These are phyloP conservation scores for Halictus rubicundus DNA, from an alignment of 1,140 invertebrate species.

Conservation along the genomic window DNA sequence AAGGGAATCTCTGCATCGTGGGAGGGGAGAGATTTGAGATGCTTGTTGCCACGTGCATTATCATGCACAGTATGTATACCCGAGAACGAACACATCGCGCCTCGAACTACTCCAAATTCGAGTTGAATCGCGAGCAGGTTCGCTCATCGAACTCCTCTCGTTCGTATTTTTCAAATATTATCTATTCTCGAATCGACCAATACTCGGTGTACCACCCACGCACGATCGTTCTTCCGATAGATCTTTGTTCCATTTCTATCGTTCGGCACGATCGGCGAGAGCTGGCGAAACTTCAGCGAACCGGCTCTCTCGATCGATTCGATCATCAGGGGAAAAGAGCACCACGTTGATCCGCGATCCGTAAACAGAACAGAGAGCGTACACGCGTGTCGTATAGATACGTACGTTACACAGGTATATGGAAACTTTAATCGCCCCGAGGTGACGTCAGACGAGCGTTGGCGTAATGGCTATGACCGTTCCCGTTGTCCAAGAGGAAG, in stretches of 20 bases:
- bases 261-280: no score
- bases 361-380: slow-evolving; percentile 6
- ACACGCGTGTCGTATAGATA: not conserved
- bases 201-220: no score
- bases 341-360: not conserved
- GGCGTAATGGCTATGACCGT: slow-evolving; percentile 64
- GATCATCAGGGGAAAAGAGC: slow-evolving; percentile 23
- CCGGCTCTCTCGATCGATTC: not conserved
- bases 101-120: slow-evolving; percentile 9
- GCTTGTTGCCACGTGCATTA: slow-evolving; percentile 37
- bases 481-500: slow-evolving; percentile 54
- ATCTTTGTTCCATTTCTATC: no score
- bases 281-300: no score
- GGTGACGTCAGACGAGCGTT: slow-evolving; percentile 67
- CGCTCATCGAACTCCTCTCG: not conserved
- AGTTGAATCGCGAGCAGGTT: not conserved
- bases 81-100: not conserved
- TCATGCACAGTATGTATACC: slow-evolving; percentile 1
- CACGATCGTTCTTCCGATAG: no score
- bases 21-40: slow-evolving; percentile 54
- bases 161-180: no score
- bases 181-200: no score
- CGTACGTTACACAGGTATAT: not conserved
- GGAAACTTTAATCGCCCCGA: slow-evolving; percentile 8
- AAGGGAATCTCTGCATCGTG: slow-evolving; percentile 69